phyloP scores from a whole-genome alignment of 1,140 invertebrate genomes.

The Lasioglossum albipes region DNA sequence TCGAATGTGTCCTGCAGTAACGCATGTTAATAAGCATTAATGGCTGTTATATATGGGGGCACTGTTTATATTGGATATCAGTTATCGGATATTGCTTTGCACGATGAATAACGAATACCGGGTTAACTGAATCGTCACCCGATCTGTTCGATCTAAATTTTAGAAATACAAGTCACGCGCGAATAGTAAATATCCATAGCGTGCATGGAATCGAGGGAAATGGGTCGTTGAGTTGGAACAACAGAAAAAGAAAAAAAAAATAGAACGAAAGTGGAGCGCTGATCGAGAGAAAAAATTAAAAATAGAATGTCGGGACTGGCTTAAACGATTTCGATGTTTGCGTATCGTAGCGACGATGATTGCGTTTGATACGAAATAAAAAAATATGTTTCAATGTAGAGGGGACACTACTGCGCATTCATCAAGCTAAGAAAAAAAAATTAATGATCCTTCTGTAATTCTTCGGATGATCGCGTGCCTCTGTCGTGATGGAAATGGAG shows the following conservation, averaged over 20 bases:
- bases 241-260: too few species aligned
- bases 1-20: slow-evolving; percentile 49
- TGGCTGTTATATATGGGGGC: slow-evolving; percentile 55
- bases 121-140: neutral
- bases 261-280: too few species aligned
- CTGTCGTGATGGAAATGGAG: slow-evolving; percentile 57
- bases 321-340: neutral
- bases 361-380: neutral
- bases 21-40: slow-evolving; percentile 60
- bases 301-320: too few species aligned
- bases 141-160: neutral
- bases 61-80: slow-evolving; percentile 58
- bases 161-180: neutral
- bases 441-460: slow-evolving; percentile 50
- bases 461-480: slow-evolving; percentile 20
- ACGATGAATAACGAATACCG: neutral
- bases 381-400: slow-evolving; percentile 13
- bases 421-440: neutral
- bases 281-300: too few species aligned
- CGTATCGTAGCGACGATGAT: neutral
- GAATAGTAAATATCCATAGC: neutral
- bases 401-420: too few species aligned
- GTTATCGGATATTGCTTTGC: slow-evolving; percentile 38
- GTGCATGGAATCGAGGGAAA: neutral
- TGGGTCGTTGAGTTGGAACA: neutral